Evolutionary conservation across 2,797 vertebrate genomes (phyloP), one percentile per base, ranked within the genome.

Genomic region (Periparus ater): DNA sequence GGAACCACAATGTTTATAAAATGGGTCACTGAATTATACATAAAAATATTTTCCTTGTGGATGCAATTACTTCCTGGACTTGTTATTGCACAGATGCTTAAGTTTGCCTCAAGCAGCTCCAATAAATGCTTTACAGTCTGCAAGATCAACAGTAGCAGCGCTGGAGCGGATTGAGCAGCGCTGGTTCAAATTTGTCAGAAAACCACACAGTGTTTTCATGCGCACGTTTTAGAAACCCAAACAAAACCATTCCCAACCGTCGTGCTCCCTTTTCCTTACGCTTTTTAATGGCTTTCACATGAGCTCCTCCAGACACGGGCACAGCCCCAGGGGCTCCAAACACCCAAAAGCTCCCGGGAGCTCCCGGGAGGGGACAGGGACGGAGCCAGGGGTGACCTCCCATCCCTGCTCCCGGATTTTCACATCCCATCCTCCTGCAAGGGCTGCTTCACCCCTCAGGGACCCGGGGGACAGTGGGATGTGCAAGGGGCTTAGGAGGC

Each of bases 181-280:
- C 96, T 95, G 95, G 82, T 95, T 96, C 91, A 95, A 94, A 97
- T 97, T 97, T 96, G 95, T 95, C 95, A 89, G 90, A 91, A 97
- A 97, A 97, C 97, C 96, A 63, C 95, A 88, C 44, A 57, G 85
- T 93, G 58, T 88, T 88, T 94, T 85, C 94, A 60, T n/a, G 62
- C 42, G 71, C 88, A 53, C 91, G 54, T 75, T 96, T 92, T 13
- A 85, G 89, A 95, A 94, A 91, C 50, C 88, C 89, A 86, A 85
- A 82, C 88, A 66, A 74, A 76, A 83, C 10, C 55, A 66, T 89
- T 89, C 89, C 63, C 77, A 61, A 67, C 75, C 26, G 4, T 89
- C 74, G 21, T 85, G 85, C 94, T 91, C 66, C 76, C 65, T 93
- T 93, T 62, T 61, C 91, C 88, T 79, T 45, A 70, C 1, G 22